These are phyloP conservation scores for Sinelater perroti DNA, from an alignment of 2,888 invertebrate genomes.

Conservation along the genomic window DNA sequence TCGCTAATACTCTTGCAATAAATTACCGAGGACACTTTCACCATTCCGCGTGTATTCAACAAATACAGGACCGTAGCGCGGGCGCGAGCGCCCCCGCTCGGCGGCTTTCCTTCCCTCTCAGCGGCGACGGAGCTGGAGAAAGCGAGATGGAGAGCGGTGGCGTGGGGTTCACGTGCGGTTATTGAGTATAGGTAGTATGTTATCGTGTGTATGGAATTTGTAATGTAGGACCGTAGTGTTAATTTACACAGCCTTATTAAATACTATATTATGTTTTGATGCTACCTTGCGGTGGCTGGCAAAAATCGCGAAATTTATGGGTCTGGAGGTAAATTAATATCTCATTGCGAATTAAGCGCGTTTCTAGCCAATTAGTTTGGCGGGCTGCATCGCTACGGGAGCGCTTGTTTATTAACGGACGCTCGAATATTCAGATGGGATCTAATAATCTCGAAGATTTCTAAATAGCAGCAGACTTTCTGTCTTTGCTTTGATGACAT, in stretches of 20 bases:
- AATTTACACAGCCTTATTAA: constrained; percentile 61
- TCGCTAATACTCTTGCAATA: constrained; percentile 55
- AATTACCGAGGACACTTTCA: constrained; percentile 55
- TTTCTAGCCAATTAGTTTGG: constrained; percentile 36
- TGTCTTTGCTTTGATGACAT: too few species aligned
- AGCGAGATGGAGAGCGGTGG: constrained; percentile 33
- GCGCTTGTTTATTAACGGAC: too few species aligned
- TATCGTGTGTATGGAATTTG: constrained; percentile 59
- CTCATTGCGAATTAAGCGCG: constrained; percentile 41
- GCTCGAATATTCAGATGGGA: too few species aligned
- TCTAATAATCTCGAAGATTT: too few species aligned
- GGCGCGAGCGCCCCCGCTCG: constrained; percentile 26
- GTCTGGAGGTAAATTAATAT: constrained; percentile 53
- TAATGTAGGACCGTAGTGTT: constrained; percentile 57
- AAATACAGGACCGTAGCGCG: constrained; percentile 41
- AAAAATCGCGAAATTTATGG: constrained; percentile 58
- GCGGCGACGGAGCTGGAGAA: constrained; percentile 8
- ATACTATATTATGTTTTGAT: constrained; percentile 62
- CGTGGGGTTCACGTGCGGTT: constrained; percentile 27
- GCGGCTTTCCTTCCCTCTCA: constrained; percentile 29
- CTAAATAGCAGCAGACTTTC: too few species aligned
- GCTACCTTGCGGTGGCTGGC: constrained; percentile 55
- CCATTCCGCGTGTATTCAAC: constrained; percentile 47
- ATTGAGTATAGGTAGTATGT: constrained; percentile 56
- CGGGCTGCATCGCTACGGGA: too few species aligned